Evolutionary conservation across 2,113 vertebrate species (phyloP), one percentile per base, ranked within the genome.

Genomic region (Rhinogobius similis): DNA sequence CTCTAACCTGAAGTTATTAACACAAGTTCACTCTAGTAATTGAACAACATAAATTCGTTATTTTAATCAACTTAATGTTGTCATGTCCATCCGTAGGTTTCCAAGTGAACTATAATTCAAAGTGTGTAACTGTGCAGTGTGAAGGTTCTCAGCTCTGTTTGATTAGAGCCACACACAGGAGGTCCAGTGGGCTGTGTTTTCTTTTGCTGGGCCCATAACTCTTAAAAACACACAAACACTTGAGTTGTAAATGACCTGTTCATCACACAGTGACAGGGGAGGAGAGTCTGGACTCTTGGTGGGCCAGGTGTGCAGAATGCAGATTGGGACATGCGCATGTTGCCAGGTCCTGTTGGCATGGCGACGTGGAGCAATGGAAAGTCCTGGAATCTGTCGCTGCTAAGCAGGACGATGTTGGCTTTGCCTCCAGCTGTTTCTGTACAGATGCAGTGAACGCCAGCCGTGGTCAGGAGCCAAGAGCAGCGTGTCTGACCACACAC

Each of bases 191-290:
- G 76, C 61, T 50, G 29, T 90, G 87, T 90, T 90, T 92, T 90
- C 87, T 88, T 90, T 90, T 82, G 88, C 83, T 87, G 88, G 86
- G 87, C 88, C 88, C 88, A 87, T 89, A 87, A 85, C 89, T 90
- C 91, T 87, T 86, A 89, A 90, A 90, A 89, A 92, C 90, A 91
- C 90, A 91, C 90, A 91, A 90, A 91, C 89, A 90, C 90, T 93
- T 91, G 82, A 86, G 88, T 89, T 90, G 84, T 91, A 90, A 92
- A 91, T 88, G 87, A 91, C 87, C 91, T 93, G 90, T 91, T 91
- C 86, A 91, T 92, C 89, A 91, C 86, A 82, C 88, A 84, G 88
- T 83, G 89, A 91, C 88, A 91, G 84, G 88, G 82, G 86, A 85
- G 83, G 91, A 84, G 82, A 90, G 89, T 89, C 87, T 87, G 89